These are phyloP conservation scores for Botia kubotai DNA, from an alignment of 2,797 vertebrate genomes.

Conservation along the genomic window DNA sequence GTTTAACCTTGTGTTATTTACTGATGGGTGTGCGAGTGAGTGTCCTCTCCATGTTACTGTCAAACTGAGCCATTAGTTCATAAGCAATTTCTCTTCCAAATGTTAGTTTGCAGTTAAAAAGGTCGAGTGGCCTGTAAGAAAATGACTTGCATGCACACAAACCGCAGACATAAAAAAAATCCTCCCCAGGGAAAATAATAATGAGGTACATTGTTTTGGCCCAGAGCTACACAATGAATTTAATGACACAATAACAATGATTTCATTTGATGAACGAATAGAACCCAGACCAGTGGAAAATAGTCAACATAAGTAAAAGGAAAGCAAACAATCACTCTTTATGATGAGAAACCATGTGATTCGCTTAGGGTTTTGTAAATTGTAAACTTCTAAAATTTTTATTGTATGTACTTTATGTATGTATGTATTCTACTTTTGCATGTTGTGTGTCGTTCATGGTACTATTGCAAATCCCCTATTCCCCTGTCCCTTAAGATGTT, in stretches of 20 bases:
- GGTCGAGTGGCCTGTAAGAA: not conserved
- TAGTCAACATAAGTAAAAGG: not conserved
- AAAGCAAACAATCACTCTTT: slow-evolving; percentile 26
- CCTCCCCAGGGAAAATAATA: slow-evolving; percentile 21
- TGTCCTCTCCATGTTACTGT: not conserved
- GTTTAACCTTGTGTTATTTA: not conserved
- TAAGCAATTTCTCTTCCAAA: no score
- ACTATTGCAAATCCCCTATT: no score
- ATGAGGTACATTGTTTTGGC: slow-evolving; percentile 45
- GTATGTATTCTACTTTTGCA: no score
- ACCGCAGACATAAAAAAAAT: slow-evolving; percentile 9
- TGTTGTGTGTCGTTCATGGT: no score
- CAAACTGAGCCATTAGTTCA: not conserved
- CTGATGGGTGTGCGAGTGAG: not conserved
- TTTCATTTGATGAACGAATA: slow-evolving; percentile 51
- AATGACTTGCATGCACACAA: slow-evolving; percentile 4
- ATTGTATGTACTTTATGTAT: no score
- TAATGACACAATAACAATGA: slow-evolving; percentile 50
- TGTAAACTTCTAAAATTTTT: no score
- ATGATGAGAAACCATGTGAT: slow-evolving; percentile 45
- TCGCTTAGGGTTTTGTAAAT: not conserved
- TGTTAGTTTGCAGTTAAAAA: not conserved
- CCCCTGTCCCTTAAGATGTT: no score
- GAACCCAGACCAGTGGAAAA: slow-evolving; percentile 59
- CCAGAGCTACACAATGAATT: slow-evolving; percentile 38